phyloP scores from a whole-genome alignment of 2,888 invertebrate genomes.

The Halictus quadricinctus region DNA sequence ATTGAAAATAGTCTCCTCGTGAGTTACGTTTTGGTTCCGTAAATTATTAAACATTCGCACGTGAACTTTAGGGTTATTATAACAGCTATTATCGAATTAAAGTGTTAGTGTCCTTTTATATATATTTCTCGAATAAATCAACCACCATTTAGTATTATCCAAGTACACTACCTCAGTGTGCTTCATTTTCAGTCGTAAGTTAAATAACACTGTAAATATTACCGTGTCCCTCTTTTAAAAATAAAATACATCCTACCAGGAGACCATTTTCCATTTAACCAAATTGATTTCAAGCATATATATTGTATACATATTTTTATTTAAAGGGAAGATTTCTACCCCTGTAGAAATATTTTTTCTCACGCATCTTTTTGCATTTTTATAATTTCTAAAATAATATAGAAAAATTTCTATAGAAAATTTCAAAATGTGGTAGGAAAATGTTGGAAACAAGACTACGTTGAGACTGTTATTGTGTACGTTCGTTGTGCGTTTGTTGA shows the following conservation, averaged over 20 bases:
- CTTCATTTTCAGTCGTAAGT: too few species aligned
- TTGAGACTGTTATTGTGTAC: neutral
- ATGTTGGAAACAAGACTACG: neutral
- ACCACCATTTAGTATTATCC: neutral
- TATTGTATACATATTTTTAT: neutral
- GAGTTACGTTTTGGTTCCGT: neutral
- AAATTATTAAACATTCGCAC: neutral
- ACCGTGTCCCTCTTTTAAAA: neutral
- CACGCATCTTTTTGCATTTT: too few species aligned
- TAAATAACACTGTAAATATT: neutral
- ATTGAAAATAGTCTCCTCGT: neutral
- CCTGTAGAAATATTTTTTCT: neutral
- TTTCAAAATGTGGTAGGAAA: neutral
- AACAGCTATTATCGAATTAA: too few species aligned
- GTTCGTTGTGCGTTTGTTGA: neutral
- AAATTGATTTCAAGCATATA: neutral
- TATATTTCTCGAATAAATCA: neutral
- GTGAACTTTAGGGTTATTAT: too few species aligned
- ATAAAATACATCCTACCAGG: neutral
- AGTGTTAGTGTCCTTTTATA: neutral
- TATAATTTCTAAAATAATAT: neutral
- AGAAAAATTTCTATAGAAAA: neutral
- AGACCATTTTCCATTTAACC: neutral
- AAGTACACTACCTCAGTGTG: too few species aligned
- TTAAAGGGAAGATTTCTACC: neutral